phyloP scores from a whole-genome alignment of 1,140 invertebrate genomes.

The Grapholita molesta region DNA sequence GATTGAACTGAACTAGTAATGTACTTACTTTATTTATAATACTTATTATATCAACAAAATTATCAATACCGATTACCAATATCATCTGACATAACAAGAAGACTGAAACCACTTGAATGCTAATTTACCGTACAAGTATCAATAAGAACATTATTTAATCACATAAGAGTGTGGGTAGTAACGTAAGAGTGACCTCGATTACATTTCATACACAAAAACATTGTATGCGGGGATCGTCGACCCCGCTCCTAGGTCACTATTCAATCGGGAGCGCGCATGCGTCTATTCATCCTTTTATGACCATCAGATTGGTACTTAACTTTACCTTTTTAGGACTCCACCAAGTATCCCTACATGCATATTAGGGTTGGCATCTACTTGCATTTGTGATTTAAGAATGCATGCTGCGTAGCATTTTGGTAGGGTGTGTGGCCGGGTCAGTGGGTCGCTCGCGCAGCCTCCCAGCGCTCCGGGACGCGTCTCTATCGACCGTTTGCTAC shows the following conservation, averaged over 20 bases:
- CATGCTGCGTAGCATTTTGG: conserved; percentile 36
- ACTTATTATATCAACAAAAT: too few relatives aligned
- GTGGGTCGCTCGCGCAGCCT: conserved; percentile 73
- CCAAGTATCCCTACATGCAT: conserved; percentile 12
- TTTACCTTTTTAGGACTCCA: background rate
- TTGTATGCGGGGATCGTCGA: conserved; percentile 13
- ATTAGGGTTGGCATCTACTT: conserved; percentile 28
- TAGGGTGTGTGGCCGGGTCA: conserved; percentile 63
- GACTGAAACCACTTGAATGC: too few relatives aligned
- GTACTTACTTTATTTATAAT: too few relatives aligned
- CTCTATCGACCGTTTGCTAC: conserved; percentile 70
- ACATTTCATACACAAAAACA: conserved; percentile 2
- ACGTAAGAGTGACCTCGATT: conserved; percentile 7
- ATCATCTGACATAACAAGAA: too few relatives aligned
- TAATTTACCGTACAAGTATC: background rate
- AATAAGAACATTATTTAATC: background rate
- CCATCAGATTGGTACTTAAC: conserved; percentile 1
- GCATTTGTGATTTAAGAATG: background rate
- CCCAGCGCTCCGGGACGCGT: conserved; percentile 61
- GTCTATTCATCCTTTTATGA: conserved; percentile 24
- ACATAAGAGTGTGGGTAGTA: background rate
- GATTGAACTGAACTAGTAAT: too few relatives aligned
- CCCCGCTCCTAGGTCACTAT: conserved; percentile 13
- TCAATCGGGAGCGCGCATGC: conserved; percentile 37
- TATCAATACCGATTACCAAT: too few relatives aligned